Evolutionary conservation across 2,797 vertebrate genomes (phyloP), one percentile per base, ranked within the genome.

Genomic region (Sebastes baramenuke): DNA sequence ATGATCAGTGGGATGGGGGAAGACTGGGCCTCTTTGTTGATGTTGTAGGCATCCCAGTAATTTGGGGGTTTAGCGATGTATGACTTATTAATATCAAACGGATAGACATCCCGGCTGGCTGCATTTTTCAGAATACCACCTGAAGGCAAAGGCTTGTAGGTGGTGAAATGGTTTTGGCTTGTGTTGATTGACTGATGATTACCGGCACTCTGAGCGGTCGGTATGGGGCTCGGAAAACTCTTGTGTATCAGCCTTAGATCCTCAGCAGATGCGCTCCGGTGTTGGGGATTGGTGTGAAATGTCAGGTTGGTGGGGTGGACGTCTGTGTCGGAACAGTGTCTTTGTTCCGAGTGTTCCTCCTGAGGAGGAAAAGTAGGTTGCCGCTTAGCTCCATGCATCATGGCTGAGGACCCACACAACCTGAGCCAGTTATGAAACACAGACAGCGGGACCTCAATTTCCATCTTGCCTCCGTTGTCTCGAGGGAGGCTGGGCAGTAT

Each of bases 361-460:
- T 46, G 62, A 7, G 36, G 3, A 8, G 49, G 24, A 24, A 11
- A 22, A 16, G 16, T 2, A 11, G 64, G 32, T 2, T 42, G 42
- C 67, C 72, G 82, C 46, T 76, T 84, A 1, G 58, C 34, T 24
- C 58, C 71, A 0, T 61, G 67, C 25, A 64, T 55, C 13, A 6
- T 6, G 8, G 61, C 49, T 1, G 85, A 64, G 6, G 88, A 36
- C 6, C 84, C 71, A 18, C 67, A 92, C 74, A 86, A 54, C 83
- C 55, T 90, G 24, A 96, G 87, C 91, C 93, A 92, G 59, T 90
- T 88, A 5, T 92, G 90, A n/a, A 96, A 87, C 61, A 95, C 52
- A 6, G 93, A 93, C 36, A 96, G 73, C 1, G 96, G 96, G 22
- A 96, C 92, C 82, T 96, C 92, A 4, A 96, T 94, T 80, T 96